Conservation (phyloP, 2,797 vertebrate genomes). For the Dendrocincla tyrannina region DNA sequence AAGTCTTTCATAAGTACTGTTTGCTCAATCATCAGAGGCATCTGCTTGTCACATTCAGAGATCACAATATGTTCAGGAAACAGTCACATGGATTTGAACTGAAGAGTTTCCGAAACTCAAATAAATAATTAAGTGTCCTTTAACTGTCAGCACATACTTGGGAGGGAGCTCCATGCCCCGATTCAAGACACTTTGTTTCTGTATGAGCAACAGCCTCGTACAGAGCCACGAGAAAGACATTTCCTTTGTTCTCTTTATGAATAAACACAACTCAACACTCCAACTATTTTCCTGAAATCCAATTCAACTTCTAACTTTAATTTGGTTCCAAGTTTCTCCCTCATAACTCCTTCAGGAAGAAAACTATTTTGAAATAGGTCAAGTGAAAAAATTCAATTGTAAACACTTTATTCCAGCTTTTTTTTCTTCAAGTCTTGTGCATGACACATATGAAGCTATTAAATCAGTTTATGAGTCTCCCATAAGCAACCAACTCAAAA, state of each 20-base stretch:
- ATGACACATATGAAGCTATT: neutral
- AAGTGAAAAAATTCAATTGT: neutral
- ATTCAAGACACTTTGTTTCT: neutral
- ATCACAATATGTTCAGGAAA: conserved; percentile 36
- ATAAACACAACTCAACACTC: conserved; percentile 42
- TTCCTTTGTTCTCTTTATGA: conserved; percentile 54
- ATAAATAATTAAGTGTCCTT: neutral
- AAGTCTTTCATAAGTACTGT: neutral
- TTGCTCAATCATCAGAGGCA: conserved; percentile 40
- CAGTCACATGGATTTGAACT: conserved; percentile 22
- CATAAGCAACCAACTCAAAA: neutral
- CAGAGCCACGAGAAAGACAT: conserved; percentile 1
- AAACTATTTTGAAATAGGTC: neutral
- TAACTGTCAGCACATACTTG: neutral
- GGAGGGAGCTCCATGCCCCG: neutral
- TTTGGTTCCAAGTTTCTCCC: conserved; percentile 45
- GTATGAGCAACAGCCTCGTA: neutral
- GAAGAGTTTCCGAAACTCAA: conserved; percentile 17
- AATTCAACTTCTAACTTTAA: conserved; percentile 36
- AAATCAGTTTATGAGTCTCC: neutral
- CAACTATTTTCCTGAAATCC: conserved; percentile 15
- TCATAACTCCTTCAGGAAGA: conserved; percentile 17
- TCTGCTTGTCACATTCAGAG: conserved; percentile 50
- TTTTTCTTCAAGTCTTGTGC: neutral
- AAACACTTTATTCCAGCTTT: neutral